Evolutionary conservation across 2,797 vertebrate genomes (phyloP).

Genomic region (Poecilia velifera): DNA sequence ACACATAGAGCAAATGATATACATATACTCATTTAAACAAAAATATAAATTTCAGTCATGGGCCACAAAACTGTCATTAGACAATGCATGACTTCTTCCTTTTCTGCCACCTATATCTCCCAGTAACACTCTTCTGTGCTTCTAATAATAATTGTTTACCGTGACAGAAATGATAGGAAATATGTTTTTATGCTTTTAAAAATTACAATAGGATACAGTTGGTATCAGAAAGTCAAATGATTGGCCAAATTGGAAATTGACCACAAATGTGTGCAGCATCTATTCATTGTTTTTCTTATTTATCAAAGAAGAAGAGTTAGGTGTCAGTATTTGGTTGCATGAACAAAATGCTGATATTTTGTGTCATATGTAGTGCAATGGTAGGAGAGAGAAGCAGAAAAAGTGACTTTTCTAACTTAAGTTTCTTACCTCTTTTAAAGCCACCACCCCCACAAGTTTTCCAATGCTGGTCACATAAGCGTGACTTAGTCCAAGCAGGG

Average conservation of each 20-base stretch:
- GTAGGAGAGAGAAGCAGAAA: not conserved
- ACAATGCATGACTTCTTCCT: not conserved
- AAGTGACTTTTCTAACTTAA: not conserved
- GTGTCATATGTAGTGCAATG: not conserved
- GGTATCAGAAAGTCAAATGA: not conserved
- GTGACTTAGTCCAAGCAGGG: conserved; percentile 90
- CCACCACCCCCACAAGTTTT: conserved; percentile 92
- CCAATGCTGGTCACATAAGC: conserved; percentile 95
- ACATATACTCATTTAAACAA: not conserved
- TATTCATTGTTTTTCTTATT: not conserved
- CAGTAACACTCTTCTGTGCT: not conserved
- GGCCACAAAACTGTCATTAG: not conserved
- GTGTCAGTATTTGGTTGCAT: not conserved
- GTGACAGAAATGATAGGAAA: not conserved
- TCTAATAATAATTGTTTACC: not conserved
- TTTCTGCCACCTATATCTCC: not conserved
- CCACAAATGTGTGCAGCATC: not conserved
- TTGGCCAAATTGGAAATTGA: not conserved
- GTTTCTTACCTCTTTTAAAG: conserved; percentile 90
- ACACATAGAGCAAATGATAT: not conserved
- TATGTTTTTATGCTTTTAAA: not conserved
- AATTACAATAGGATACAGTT: not conserved
- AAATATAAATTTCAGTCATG: not conserved
- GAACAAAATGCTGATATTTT: not conserved
- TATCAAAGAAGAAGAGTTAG: not conserved